Evolutionary conservation across 2,113 vertebrate species (phyloP), one percentile per base, ranked within the genome.

Genomic region (Spermophilus dauricus): DNA sequence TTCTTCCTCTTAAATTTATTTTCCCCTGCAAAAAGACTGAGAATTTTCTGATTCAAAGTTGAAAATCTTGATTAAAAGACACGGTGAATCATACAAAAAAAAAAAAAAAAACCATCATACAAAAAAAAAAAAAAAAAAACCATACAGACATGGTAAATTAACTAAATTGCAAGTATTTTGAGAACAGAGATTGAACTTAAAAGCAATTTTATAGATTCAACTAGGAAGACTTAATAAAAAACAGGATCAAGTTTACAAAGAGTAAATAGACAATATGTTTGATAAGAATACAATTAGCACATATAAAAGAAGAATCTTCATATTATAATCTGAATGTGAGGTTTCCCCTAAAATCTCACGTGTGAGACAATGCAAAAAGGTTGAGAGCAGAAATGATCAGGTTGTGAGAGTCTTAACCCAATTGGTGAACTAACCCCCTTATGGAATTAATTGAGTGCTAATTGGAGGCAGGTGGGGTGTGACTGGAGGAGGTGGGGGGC

Each of bases 31-130:
- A 45, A 91, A 65, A 95, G 9, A 30, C 24, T 48, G 9, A 10
- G 82, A 94, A 39, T 69, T 70, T 63, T 11, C 87, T 94, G 24
- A 89, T 73, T 86, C 65, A 86, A 67, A 95, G 48, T 96, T 97
- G 73, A 22, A 94, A 88, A 28, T 95, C 8, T 16, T 56, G 17
- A 53, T 92, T 91, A 80, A 86, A 96, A 76, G 93, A 73, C 26
- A 67, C 45, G 1, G 18, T 56, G 9, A 94, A 4, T 91, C 61
- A 63, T 63, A 63, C 10, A 9, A 45, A 45, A 45, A 8, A 45
- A 45, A 22, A 24, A 61, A 26, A 63, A 63, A 8, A 58, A 20
- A 58, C 61, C n/a, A 4, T 91, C 61, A 63, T 63, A 63, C 10
- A 9, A 45, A 45, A 45, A 8, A 45, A 45, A 22, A 24, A 61